Conservation (phyloP, 2,888 invertebrate species). For the Eudemis profundana region DNA sequence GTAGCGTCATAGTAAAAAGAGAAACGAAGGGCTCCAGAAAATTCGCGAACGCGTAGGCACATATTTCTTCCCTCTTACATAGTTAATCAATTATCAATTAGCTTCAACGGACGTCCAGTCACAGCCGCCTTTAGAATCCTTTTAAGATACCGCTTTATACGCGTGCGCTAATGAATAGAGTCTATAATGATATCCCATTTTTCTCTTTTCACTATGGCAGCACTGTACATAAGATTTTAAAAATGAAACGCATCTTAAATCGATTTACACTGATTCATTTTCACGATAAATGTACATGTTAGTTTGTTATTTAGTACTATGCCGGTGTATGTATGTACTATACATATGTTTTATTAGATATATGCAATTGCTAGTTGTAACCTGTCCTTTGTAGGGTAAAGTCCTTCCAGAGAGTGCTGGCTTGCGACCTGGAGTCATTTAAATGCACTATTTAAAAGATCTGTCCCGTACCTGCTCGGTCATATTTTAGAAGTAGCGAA, state of each 20-base stretch:
- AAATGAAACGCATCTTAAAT: constrained; percentile 54
- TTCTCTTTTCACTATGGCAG: constrained; percentile 48
- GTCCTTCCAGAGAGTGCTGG: constrained; percentile 51
- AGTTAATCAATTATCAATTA: neutral
- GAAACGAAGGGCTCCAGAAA: constrained; percentile 7
- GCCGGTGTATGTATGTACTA: constrained; percentile 69
- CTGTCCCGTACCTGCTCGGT: neutral
- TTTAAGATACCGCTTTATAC: constrained; percentile 15
- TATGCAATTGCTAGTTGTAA: constrained; percentile 60
- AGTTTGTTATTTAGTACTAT: constrained; percentile 83
- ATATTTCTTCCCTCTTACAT: constrained; percentile 4
- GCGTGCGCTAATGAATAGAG: neutral
- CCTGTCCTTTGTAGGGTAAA: constrained; percentile 46
- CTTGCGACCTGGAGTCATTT: constrained; percentile 49
- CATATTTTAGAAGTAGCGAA: neutral
- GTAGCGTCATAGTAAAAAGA: constrained; percentile 25
- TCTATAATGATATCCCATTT: neutral
- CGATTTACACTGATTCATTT: constrained; percentile 42
- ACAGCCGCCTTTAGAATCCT: constrained; percentile 22
- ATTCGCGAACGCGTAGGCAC: neutral
- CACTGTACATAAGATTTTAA: constrained; percentile 83
- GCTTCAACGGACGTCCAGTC: constrained; percentile 20
- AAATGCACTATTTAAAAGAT: neutral
- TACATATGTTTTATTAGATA: constrained; percentile 66
- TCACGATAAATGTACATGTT: constrained; percentile 63